Evolutionary conservation across 2,888 invertebrate species (phyloP).

Genomic region (Micoletzkya japonica): DNA sequence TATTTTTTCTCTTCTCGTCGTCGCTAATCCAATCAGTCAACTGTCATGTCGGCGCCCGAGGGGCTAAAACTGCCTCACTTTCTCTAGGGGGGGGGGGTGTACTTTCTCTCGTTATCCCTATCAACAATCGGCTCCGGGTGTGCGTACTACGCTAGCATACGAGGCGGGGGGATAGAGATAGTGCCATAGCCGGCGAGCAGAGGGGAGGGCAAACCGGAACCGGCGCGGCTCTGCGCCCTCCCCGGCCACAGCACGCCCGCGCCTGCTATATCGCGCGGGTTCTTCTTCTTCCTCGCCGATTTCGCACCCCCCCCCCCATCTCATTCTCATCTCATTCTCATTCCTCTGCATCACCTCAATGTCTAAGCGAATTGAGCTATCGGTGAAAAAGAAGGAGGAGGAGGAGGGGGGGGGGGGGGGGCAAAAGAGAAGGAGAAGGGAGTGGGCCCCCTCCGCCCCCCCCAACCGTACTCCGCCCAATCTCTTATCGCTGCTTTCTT

Average conservation of each 20-base stretch:
- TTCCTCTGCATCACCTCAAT: neutral
- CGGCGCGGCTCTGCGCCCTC: neutral
- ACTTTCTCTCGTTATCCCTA: too few relatives aligned
- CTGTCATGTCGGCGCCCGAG: too few relatives aligned
- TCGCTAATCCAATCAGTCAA: too few relatives aligned
- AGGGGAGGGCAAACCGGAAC: neutral
- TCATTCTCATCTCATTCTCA: neutral
- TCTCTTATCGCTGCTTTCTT: neutral
- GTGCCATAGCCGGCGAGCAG: neutral
- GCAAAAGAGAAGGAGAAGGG: neutral
- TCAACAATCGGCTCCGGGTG: too few relatives aligned
- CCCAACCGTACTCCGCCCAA: neutral
- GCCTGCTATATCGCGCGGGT: neutral
- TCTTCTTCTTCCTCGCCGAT: too few relatives aligned
- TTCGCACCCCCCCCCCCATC: neutral
- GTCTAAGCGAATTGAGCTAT: neutral
- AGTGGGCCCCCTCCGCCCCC: neutral
- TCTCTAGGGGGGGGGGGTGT: too few relatives aligned
- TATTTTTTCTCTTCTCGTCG: too few relatives aligned
- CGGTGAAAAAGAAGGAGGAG: neutral
- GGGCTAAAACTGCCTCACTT: too few relatives aligned
- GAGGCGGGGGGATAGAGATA: too few relatives aligned
- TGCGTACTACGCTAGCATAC: too few relatives aligned
- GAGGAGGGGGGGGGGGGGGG: neutral
- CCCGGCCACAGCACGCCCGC: neutral